phyloP scores from a whole-genome alignment of 2,113 vertebrate genomes.

The Damaliscus lunatus region DNA sequence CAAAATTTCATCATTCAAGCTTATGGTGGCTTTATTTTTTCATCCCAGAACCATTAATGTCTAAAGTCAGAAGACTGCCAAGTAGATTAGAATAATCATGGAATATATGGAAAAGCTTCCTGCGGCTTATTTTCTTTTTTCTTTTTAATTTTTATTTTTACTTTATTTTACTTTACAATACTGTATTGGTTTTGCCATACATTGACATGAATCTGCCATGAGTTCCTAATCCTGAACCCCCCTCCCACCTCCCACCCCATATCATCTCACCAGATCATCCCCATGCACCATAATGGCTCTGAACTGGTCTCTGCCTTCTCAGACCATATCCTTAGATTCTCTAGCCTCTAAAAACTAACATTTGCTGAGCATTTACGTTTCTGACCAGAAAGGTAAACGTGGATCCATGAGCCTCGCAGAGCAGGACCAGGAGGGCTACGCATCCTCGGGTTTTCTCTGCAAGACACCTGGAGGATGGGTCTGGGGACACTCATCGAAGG shows the following conservation, averaged over 20 bases:
- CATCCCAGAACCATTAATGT: not conserved
- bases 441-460: not conserved
- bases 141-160: too few species aligned
- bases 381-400: not conserved
- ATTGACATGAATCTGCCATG: too few species aligned
- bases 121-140: not conserved
- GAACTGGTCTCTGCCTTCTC: not conserved
- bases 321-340: not conserved
- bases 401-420: rapidly evolving
- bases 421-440: not conserved
- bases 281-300: not conserved
- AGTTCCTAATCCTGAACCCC: too few species aligned
- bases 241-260: too few species aligned
- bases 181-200: too few species aligned
- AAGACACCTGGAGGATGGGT: not conserved
- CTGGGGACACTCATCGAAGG: not conserved
- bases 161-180: too few species aligned
- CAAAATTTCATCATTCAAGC: not conserved
- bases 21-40: not conserved
- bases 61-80: not conserved
- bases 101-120: not conserved
- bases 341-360: not conserved
- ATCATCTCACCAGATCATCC: too few species aligned
- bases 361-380: not conserved
- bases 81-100: not conserved